Conservation (phyloP, 2,888 invertebrate species). For the Eueremaeus valkanovi region DNA sequence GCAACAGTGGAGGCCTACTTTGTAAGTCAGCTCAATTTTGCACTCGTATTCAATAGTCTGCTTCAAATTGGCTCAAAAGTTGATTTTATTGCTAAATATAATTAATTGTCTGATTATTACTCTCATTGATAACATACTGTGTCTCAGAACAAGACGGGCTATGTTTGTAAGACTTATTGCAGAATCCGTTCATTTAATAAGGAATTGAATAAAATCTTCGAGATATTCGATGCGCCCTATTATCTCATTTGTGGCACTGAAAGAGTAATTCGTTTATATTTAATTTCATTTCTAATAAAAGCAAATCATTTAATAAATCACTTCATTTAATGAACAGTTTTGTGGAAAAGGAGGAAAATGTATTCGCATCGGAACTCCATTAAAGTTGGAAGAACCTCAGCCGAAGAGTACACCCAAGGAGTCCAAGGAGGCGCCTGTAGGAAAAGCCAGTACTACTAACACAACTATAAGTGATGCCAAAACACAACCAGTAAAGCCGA, state of each 20-base stretch:
- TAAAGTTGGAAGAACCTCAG: neutral
- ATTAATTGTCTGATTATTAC: neutral
- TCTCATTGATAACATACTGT: neutral
- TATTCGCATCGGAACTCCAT: neutral
- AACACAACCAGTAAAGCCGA: too few species aligned
- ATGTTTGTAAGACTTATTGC: constrained; percentile 10
- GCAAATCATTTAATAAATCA: neutral
- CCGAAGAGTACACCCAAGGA: neutral
- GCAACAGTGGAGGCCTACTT: neutral
- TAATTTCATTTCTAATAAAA: neutral
- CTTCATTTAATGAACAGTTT: neutral
- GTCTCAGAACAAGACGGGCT: neutral
- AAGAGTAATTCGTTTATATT: neutral
- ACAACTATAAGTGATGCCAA: too few species aligned
- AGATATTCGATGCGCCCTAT: neutral
- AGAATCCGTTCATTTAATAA: neutral
- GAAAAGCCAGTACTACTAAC: too few species aligned
- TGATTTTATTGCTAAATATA: too few species aligned
- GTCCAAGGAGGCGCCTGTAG: neutral
- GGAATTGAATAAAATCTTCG: neutral
- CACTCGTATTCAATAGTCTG: neutral
- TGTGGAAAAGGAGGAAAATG: constrained; percentile 21
- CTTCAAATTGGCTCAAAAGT: too few species aligned
- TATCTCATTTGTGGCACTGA: neutral
- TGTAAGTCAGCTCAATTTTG: neutral